Base-by-base conservation (phyloP, 2,797 vertebrate species). In the Nannoperca obscura region DNA sequence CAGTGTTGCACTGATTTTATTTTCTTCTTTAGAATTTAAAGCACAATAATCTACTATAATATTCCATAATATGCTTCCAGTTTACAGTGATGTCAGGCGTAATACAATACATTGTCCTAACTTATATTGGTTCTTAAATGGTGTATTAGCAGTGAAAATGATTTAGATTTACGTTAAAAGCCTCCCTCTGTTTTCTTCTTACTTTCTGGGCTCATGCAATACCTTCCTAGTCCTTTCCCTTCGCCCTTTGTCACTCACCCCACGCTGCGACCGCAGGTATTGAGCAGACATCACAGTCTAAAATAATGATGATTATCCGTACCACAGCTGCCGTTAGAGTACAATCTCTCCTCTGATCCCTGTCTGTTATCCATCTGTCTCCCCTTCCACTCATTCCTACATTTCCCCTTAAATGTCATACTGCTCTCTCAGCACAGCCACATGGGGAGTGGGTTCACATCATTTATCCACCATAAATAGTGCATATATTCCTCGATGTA, bases 261-360 rank as follows among this genome's bases (percentile, higher is more conserved):
- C 61, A 13, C 19, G 30, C 71, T 67, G 76, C 3, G 61, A 61
- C 70, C 50, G 0, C 69, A 62, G 54, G 36, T 86, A 91, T 87
- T 69, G 87, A 90, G 88, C 85, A 83, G 73, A 78, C 86, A 75
- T 80, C 63, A 38, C 66, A 32, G 50, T 86, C 55, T 69, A 13
- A 74, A 84, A 71, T 67, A 60, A 90, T 78, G 72, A 80, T 80
- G 57, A 87, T 91, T 77, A 85, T 84, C 83, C 58, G 46, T 52
- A 80, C 27, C 54, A 54, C 74, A 71, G 76, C 79, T 67, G 70
- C 75, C 12, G 38, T 78, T 58, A 57, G 24, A 58, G 64, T 58
- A 22, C 30, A 76, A 60, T 57, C 60, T 84, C 71, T 83, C 79
- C 64, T 85, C 71, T 74, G 36, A 80, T 80, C 65, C 50, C 53